Conservation (phyloP, 2,797 vertebrate species). For the Acrossocheilus fasciatus region DNA sequence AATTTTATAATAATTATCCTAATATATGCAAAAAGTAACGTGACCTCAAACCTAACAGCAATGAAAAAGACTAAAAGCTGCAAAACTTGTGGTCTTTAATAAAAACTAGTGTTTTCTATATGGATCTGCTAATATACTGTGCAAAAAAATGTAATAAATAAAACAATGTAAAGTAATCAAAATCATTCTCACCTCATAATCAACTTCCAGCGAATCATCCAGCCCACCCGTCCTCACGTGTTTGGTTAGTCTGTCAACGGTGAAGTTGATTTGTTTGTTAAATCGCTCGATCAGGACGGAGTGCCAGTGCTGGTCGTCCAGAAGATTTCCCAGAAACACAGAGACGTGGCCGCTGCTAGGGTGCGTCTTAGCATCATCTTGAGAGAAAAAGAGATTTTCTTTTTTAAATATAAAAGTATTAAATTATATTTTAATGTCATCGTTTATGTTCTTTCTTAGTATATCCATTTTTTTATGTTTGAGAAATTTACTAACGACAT, state of each 20-base stretch:
- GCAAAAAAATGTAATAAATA: neutral
- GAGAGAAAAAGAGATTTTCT: neutral
- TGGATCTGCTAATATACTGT: neutral
- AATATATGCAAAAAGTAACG: neutral
- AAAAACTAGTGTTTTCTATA: neutral
- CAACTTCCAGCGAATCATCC: slow-evolving; percentile 84
- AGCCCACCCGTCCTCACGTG: slow-evolving; percentile 85
- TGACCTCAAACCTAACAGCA: neutral
- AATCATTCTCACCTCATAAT: slow-evolving; percentile 84
- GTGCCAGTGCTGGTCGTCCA: slow-evolving; percentile 97
- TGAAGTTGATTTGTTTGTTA: slow-evolving; percentile 91
- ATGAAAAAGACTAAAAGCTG: neutral
- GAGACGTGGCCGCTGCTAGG: slow-evolving; percentile 75
- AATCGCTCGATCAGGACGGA: slow-evolving; percentile 88
- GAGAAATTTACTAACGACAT: neutral
- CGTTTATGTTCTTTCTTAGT: neutral
- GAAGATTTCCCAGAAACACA: slow-evolving; percentile 86
- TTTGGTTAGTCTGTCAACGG: slow-evolving; percentile 86
- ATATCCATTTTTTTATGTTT: neutral
- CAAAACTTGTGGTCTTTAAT: neutral
- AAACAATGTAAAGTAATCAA: neutral
- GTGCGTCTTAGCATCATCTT: slow-evolving; percentile 83
- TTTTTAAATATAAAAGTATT: neutral
- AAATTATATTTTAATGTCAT: neutral
- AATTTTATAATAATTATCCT: no score